Percentiles rank a stretch among this genome's conserved stretches.
Conservation (phyloP, 2,888 invertebrate species). For the Trachelus troglodyta region DNA sequence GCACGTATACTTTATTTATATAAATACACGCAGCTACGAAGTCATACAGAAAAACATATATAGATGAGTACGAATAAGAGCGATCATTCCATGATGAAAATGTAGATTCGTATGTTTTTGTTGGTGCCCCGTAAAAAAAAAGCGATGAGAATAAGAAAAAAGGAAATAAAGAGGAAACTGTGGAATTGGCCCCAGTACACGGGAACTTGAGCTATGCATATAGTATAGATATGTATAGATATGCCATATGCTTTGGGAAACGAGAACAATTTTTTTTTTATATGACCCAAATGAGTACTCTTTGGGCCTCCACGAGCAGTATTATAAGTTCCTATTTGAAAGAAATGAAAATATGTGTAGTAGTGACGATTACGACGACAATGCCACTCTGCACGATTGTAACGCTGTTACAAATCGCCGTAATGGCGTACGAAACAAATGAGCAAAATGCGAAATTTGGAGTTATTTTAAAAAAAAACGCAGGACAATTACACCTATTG, state of each 20-base stretch:
- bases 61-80: not conserved
- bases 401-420: not conserved
- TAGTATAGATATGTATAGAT: constrained; percentile 3
- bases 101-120: not conserved
- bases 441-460: not conserved
- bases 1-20: not conserved
- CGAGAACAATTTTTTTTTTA: not conserved
- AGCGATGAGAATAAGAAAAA: not conserved
- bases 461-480: not conserved
- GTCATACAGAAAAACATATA: not conserved
- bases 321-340: constrained; percentile 62
- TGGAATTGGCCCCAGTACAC: not conserved
- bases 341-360: constrained; percentile 16
- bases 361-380: not conserved
- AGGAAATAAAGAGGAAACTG: not conserved
- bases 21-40: not conserved
- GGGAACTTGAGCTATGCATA: not conserved
- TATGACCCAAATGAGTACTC: not conserved
- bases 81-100: not conserved
- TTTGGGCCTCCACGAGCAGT: constrained; percentile 52
- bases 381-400: constrained; percentile 13
- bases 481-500: not conserved
- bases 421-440: not conserved
- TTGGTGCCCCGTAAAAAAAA: not conserved
- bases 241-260: not conserved